Evolutionary conservation across 2,113 vertebrate species (phyloP), one percentile per base, ranked within the genome.

Genomic region (Columba janthina): DNA sequence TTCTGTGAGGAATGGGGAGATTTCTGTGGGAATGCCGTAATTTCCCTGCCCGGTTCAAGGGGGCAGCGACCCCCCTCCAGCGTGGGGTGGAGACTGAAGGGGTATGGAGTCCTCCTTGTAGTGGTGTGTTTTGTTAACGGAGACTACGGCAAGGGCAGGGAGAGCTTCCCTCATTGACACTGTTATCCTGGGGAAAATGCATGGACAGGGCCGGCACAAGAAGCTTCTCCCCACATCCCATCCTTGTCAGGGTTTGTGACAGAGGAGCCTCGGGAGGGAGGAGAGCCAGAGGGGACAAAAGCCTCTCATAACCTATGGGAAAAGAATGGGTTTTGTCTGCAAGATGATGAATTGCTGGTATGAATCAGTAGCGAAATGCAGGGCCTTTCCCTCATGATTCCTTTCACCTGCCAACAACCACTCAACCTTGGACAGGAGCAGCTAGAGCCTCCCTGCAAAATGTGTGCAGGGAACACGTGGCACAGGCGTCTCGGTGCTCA

Each of bases 1-100:
- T 48, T 82, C 32, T n/a, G 20, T 24, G 31, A 61, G 25, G 28
- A 70, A 62, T 0, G 0, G 4, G 22, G 42, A 51, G 15, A 32
- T 71, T 54, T 86, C 73, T 17, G 21, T 62, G 29, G 24, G 48
- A 78, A 85, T 53, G 15, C 28, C 51, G 34, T 38, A 17, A 19
- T 53, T 42, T 75, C 14, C n/a, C 7, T 51, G 42, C 25, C 54
- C 57, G 18, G 17, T 92, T 75, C 54, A 20, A 48, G 34, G 44
- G 34, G 28, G 38, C 48, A 29, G 21, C 1, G 21, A 31, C 71
- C 21, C 20, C 50, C 12, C 15, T 69, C 34, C 24, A 11, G 44
- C 26, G 8, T 2, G 4, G 61, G 67, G 28, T 28, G 56, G 57
- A 70, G 36, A n/a, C 25, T 54, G 76, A 73, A 70, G 65, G 40